Percentiles rank a stretch among this genome's conserved stretches.
Conservation (phyloP, 2,888 invertebrate genomes). For the Leucophenga maculata region DNA sequence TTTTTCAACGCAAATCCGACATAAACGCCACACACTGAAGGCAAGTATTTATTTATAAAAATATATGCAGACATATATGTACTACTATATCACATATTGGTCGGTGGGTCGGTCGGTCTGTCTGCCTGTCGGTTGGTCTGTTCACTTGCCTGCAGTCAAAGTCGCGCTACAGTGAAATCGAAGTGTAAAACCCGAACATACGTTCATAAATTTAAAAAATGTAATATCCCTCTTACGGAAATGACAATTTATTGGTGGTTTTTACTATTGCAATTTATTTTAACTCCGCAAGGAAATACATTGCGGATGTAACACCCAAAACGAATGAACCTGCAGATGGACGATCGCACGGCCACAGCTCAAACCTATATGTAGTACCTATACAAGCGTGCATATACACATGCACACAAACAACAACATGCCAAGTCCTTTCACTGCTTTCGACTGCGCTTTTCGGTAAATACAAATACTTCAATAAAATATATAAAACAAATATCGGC, state of each 20-base stretch:
- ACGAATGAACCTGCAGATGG: neutral
- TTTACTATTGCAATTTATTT: constrained; percentile 64
- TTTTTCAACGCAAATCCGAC: constrained; percentile 7
- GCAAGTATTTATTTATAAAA: neutral
- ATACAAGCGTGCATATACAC: constrained; percentile 15
- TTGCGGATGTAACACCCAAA: constrained; percentile 60
- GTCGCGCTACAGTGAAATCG: neutral
- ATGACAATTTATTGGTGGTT: constrained; percentile 66
- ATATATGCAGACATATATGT: neutral
- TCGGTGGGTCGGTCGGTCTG: neutral
- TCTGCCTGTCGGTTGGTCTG: neutral
- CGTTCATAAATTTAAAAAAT: constrained; percentile 64
- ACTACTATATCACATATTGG: neutral
- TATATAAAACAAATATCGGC: constrained; percentile 65
- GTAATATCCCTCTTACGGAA: constrained; percentile 67
- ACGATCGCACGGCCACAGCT: neutral
- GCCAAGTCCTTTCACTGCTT: neutral
- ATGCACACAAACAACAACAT: constrained; percentile 34
- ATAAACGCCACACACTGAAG: constrained; percentile 1
- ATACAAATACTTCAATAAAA: constrained; percentile 41
- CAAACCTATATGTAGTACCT: neutral
- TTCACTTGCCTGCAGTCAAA: neutral
- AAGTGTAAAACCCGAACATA: constrained; percentile 28
- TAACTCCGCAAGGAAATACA: constrained; percentile 65
- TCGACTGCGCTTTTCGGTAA: constrained; percentile 12